Percentiles rank a stretch among this genome's conserved stretches.
Conservation (phyloP, 2,113 vertebrate species). For the Dolichotis patagonum region DNA sequence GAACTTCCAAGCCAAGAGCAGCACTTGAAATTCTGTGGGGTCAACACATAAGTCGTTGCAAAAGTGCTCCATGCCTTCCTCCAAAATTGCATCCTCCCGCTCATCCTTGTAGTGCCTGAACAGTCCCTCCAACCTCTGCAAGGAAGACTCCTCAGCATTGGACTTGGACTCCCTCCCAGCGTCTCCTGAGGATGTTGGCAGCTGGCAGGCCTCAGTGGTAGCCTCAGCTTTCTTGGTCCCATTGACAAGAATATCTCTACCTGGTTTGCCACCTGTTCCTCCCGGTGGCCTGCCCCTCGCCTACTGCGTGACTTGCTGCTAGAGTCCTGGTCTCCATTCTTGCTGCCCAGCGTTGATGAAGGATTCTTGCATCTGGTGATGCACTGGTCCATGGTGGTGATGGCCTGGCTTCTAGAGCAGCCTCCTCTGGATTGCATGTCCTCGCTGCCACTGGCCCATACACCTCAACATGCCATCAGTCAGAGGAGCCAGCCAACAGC, state of each 20-base stretch:
- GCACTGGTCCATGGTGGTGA: constrained; percentile 98
- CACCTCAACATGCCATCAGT: constrained; percentile 94
- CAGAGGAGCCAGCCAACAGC: constrained; percentile 78
- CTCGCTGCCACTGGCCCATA: constrained; percentile 88
- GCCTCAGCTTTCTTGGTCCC: constrained; percentile 95
- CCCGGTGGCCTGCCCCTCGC: constrained; percentile 91
- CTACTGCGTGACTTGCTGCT: constrained; percentile 94
- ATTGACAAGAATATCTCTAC: constrained; percentile 93
- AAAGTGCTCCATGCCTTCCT: constrained; percentile 99
- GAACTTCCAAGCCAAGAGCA: constrained; percentile 99
- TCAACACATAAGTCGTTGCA: constrained; percentile 98
- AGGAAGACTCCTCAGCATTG: constrained; percentile 91
- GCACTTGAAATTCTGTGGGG: constrained; percentile 97
- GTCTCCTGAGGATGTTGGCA: constrained; percentile 87
- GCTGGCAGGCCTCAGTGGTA: constrained; percentile 89
- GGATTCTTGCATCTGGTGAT: constrained; percentile 99
- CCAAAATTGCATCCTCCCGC: constrained; percentile 96
- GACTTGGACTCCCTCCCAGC: constrained; percentile 86
- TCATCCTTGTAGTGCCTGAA: constrained; percentile 97
- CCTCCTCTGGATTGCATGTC: constrained; percentile 88
- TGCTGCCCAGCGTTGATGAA: constrained; percentile 98
- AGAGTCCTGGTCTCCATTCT: constrained; percentile 97
- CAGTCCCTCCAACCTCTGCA: constrained; percentile 93
- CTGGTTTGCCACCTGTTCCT: constrained; percentile 91
- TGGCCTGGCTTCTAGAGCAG: constrained; percentile 84